These are phyloP conservation scores for Brachionus rotundiformis DNA, from an alignment of 1,140 invertebrate species.

Conservation along the genomic window DNA sequence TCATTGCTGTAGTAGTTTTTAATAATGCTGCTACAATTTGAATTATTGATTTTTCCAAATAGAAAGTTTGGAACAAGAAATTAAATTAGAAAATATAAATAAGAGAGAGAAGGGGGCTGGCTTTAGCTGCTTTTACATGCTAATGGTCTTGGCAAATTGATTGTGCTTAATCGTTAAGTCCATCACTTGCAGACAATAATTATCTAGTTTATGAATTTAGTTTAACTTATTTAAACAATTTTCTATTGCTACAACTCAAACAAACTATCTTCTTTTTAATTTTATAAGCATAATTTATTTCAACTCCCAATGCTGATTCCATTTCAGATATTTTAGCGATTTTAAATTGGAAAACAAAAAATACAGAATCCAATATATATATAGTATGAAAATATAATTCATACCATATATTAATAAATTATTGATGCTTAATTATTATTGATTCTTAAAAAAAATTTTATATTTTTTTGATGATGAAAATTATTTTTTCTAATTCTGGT, in stretches of 20 bases:
- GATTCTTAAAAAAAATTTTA: conserved; percentile 28
- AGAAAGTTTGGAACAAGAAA: conserved; percentile 3
- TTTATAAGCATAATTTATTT: conserved; percentile 31
- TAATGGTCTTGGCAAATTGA: not conserved
- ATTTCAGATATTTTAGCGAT: conserved; percentile 28
- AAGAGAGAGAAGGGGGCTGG: not conserved
- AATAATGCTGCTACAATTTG: not conserved
- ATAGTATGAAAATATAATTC: not conserved
- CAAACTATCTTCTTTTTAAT: not conserved
- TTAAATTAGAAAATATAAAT: not conserved
- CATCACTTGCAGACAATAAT: conserved; percentile 18
- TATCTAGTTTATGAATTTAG: not conserved
- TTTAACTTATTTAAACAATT: not conserved
- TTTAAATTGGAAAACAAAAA: conserved; percentile 29
- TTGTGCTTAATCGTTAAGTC: not conserved
- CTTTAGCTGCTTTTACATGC: not conserved
- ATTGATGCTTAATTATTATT: conserved; percentile 49
- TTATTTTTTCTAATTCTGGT: not conserved
- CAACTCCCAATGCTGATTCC: not conserved
- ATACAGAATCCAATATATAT: conserved; percentile 7
- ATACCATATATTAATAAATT: conserved; percentile 41
- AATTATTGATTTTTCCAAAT: conserved; percentile 38
- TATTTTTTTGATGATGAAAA: conserved; percentile 22
- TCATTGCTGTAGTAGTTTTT: not conserved
- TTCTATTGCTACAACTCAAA: not conserved